These are phyloP conservation scores for Metopia argyrocephala DNA, from an alignment of 2,888 invertebrate species.

Conservation along the genomic window DNA sequence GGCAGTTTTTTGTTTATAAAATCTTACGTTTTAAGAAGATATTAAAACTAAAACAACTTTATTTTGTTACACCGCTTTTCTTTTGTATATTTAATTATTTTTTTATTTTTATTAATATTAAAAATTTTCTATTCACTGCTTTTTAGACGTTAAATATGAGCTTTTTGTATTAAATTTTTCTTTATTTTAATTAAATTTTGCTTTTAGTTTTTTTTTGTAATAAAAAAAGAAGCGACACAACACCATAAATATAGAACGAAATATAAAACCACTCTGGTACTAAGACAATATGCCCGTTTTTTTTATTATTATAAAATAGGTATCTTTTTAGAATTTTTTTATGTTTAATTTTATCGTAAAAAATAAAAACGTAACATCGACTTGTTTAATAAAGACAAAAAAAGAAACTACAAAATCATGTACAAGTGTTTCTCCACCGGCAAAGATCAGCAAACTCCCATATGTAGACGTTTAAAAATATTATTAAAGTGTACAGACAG, in stretches of 20 bases:
- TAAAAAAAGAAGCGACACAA: background rate
- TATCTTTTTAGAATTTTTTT: slow-evolving; percentile 23
- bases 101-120: slow-evolving; percentile 15
- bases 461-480: slow-evolving; percentile 46
- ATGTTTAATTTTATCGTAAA: background rate
- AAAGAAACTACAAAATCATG: background rate
- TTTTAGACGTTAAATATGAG: slow-evolving; percentile 6
- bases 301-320: slow-evolving; percentile 11
- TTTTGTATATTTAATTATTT: background rate
- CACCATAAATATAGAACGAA: slow-evolving; percentile 11
- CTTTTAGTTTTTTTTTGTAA: background rate
- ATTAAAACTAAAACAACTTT: background rate
- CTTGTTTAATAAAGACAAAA: slow-evolving; percentile 1
- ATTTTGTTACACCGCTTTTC: slow-evolving; percentile 21
- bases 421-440: slow-evolving; percentile 57
- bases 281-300: slow-evolving; percentile 20
- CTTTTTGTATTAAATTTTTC: background rate
- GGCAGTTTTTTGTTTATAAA: background rate
- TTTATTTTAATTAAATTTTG: slow-evolving; percentile 7
- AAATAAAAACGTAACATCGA: slow-evolving; percentile 12
- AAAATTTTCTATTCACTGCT: slow-evolving; percentile 19
- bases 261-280: slow-evolving; percentile 13
- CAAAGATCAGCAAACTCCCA: slow-evolving; percentile 63
- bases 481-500: slow-evolving; percentile 41
- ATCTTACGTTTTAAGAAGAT: slow-evolving; percentile 27